Conservation (phyloP, 2,113 vertebrate genomes). For the Gila orcuttii region DNA sequence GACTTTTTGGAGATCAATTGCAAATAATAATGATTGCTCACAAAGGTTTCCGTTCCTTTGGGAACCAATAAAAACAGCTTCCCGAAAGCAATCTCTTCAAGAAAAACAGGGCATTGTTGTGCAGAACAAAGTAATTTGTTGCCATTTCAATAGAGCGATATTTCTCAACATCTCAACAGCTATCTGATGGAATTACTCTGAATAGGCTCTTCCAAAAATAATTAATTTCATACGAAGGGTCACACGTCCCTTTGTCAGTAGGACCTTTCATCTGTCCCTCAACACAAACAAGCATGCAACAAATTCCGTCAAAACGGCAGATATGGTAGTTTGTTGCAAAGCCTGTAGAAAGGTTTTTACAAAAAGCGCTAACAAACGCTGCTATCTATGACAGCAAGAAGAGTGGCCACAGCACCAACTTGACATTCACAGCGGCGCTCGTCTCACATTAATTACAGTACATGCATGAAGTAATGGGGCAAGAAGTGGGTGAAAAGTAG, state of each 20-base stretch:
- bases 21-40: neutral
- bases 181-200: constrained; percentile 5
- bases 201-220: constrained; percentile 14
- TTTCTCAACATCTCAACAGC: neutral
- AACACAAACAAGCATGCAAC: constrained; percentile 26
- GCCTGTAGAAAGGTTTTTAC: neutral
- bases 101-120: neutral
- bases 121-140: constrained; percentile 30
- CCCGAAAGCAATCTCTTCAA: neutral
- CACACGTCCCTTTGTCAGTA: constrained; percentile 28
- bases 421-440: neutral
- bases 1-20: neutral
- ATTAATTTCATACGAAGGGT: constrained; percentile 18
- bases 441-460: constrained; percentile 17
- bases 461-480: constrained; percentile 26
- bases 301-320: constrained; percentile 1
- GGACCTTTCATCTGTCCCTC: constrained; percentile 31
- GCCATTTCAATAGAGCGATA: neutral
- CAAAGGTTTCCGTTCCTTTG: neutral
- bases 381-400: neutral
- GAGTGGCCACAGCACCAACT: neutral
- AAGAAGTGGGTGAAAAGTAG: constrained; percentile 21
- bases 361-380: neutral
- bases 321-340: constrained; percentile 15
- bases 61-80: neutral